A percentile compares a stretch with the other conserved stretches of the same genome.
phyloP scores from a whole-genome alignment of 2,888 invertebrate species.

The Nomada hirtipes region DNA sequence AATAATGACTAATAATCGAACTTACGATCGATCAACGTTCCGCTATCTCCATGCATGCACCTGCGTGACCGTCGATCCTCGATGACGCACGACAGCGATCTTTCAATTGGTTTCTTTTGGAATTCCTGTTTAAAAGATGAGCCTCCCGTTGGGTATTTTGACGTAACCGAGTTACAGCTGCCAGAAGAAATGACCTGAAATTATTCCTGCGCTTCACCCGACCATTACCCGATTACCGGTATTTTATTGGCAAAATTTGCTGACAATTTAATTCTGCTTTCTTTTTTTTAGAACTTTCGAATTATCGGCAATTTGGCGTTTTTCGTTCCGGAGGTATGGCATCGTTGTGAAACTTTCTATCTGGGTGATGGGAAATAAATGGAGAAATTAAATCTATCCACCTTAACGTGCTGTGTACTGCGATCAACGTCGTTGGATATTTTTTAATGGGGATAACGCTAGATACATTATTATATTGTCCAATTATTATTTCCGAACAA shows the following conservation, averaged over 20 bases:
- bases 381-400: no score
- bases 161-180: slow-evolving; percentile 20
- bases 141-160: slow-evolving; percentile 24
- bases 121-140: slow-evolving; percentile 49
- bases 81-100: slow-evolving; percentile 16
- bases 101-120: slow-evolving; percentile 39
- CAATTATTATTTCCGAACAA: no score
- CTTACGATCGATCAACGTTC: slow-evolving; percentile 62
- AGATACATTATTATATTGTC: no score
- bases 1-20: slow-evolving; percentile 70
- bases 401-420: no score
- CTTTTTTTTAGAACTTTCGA: background rate
- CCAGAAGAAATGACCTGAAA: slow-evolving; percentile 23
- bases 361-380: background rate
- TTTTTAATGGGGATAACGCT: no score
- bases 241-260: background rate
- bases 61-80: slow-evolving; percentile 36
- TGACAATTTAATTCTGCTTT: background rate
- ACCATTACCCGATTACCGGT: slow-evolving; percentile 9
- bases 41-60: slow-evolving; percentile 41
- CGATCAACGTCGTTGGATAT: no score
- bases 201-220: slow-evolving; percentile 6
- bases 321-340: background rate
- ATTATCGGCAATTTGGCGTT: background rate
- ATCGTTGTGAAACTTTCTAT: no score